These are phyloP conservation scores for Ophion costatus DNA, from an alignment of 2,888 invertebrate species.

Conservation along the genomic window DNA sequence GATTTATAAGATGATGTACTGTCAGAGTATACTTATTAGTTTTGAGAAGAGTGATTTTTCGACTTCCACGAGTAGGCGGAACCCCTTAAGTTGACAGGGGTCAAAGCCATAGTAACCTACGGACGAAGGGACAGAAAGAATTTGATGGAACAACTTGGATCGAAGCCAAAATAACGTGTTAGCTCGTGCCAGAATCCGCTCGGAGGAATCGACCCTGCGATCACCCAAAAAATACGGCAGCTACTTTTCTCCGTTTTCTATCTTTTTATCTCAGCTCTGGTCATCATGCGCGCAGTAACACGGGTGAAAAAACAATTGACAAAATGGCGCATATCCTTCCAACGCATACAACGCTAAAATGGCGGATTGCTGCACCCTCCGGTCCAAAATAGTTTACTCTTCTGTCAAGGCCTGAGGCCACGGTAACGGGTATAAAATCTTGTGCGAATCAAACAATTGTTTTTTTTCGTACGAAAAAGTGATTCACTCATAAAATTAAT, in stretches of 20 bases:
- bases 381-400: not conserved
- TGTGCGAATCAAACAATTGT: too few species aligned
- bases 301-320: constrained; percentile 11
- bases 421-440: too few species aligned
- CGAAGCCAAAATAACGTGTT: constrained; percentile 73
- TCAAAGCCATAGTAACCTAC: constrained; percentile 8
- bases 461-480: too few species aligned
- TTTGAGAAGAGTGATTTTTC: too few species aligned
- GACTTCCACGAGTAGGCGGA: too few species aligned
- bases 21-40: too few species aligned
- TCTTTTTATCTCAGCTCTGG: constrained; percentile 21
- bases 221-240: constrained; percentile 51
- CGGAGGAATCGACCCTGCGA: constrained; percentile 64
- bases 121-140: not conserved
- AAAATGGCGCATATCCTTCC: constrained; percentile 1
- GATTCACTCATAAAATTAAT: too few species aligned
- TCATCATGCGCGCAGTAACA: constrained; percentile 16
- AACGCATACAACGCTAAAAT: not conserved
- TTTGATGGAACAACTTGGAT: constrained; percentile 72
- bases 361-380: not conserved
- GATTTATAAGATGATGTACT: too few species aligned
- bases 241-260: constrained; percentile 25
- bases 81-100: not conserved
- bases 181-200: constrained; percentile 72
- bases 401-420: too few species aligned